These are phyloP conservation scores for Ambastaia sidthimunki DNA, from an alignment of 2,797 vertebrate genomes.

Conservation along the genomic window DNA sequence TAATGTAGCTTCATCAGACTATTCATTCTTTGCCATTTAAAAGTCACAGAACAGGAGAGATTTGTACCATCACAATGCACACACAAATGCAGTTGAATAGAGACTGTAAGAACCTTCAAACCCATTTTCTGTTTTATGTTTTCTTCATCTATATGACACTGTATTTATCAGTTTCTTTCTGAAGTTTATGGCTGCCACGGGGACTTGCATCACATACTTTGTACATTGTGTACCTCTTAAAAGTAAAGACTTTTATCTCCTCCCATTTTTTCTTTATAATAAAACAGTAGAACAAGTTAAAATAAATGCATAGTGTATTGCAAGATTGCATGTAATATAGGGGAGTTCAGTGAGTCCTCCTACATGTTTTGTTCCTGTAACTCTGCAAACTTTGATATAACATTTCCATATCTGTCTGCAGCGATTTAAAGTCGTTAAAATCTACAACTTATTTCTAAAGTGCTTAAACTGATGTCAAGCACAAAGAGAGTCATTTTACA, in stretches of 20 bases:
- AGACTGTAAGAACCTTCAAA: background rate
- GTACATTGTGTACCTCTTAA: background rate
- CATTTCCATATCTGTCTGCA: background rate
- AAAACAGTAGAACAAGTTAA: constrained; percentile 3
- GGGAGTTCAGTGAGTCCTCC: background rate
- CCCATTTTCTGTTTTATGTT: background rate
- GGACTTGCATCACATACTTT: background rate
- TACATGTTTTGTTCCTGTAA: background rate
- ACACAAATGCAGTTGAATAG: constrained; percentile 33
- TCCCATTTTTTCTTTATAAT: background rate
- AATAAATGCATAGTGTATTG: background rate
- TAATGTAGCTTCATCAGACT: constrained; percentile 59
- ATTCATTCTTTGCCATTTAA: constrained; percentile 50
- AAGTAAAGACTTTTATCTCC: background rate
- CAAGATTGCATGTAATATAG: background rate
- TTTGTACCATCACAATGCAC: constrained; percentile 54
- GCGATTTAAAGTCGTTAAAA: background rate
- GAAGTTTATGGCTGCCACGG: background rate
- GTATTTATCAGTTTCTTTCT: constrained; percentile 12
- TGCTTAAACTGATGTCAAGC: background rate
- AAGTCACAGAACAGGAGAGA: constrained; percentile 33
- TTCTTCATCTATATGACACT: background rate
- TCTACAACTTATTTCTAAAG: background rate
- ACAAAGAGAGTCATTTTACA: background rate
- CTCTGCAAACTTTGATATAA: background rate